Evolutionary conservation across 2,113 vertebrate genomes (phyloP).

Genomic region (Fregetta grallaria): DNA sequence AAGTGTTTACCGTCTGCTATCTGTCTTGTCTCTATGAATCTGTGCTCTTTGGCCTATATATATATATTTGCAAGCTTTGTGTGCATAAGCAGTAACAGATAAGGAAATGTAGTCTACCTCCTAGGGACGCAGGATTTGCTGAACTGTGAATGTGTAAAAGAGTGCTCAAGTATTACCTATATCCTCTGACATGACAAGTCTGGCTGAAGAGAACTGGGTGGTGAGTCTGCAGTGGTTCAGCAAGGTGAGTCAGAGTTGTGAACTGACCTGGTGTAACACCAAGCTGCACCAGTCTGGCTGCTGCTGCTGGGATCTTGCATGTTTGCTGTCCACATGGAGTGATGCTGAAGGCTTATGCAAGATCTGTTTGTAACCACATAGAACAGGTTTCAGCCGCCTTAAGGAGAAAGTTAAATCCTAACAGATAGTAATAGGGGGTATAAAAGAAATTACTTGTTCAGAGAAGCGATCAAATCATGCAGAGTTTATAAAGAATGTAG

Average conservation of each 20-base stretch:
- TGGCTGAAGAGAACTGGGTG: neutral
- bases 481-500: neutral
- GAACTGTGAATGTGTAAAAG: neutral
- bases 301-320: fast-evolving
- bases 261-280: neutral
- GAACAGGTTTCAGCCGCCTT: neutral
- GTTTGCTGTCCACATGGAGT: neutral
- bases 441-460: neutral
- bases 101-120: neutral
- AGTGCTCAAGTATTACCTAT: neutral
- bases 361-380: neutral
- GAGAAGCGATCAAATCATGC: neutral
- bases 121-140: neutral
- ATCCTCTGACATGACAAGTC: neutral
- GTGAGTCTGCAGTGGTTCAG: neutral
- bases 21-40: neutral
- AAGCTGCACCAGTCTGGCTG: neutral
- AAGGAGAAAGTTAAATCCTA: neutral
- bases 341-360: neutral
- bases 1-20: neutral
- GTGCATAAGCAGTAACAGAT: neutral
- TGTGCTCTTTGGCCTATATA: neutral
- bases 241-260: neutral
- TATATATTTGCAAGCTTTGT: neutral
- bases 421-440: neutral